phyloP scores from a whole-genome alignment of 2,797 vertebrate genomes.

The Schizothorax lantsangensis region DNA sequence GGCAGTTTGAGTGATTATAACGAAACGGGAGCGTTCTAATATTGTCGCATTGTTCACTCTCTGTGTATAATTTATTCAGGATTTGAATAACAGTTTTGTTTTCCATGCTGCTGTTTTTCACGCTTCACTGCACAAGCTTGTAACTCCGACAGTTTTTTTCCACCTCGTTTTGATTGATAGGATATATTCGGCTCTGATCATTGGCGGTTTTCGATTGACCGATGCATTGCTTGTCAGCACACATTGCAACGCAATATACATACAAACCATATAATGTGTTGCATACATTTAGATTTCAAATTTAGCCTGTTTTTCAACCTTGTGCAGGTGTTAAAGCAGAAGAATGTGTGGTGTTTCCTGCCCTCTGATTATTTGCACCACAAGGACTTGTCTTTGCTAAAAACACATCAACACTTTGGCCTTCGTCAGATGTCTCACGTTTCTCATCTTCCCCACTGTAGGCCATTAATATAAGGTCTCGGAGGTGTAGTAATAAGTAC shows the following conservation, averaged over 20 bases:
- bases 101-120: slow-evolving; percentile 1
- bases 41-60: not conserved
- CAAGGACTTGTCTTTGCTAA: not conserved
- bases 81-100: not conserved
- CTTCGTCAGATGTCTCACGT: slow-evolving; percentile 24
- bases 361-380: slow-evolving; percentile 1
- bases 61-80: slow-evolving; percentile 4
- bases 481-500: slow-evolving; percentile 6
- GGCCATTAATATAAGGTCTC: slow-evolving; percentile 36
- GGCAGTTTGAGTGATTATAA: not conserved
- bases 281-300: slow-evolving; percentile 11
- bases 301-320: slow-evolving; percentile 35
- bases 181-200: not conserved
- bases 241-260: not conserved
- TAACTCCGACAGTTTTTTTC: not conserved
- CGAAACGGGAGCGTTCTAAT: not conserved
- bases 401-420: slow-evolving; percentile 22
- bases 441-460: slow-evolving; percentile 5
- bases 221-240: not conserved
- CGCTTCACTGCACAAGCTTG: not conserved
- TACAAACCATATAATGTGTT: not conserved
- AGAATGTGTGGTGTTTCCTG: slow-evolving; percentile 33
- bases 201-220: not conserved
- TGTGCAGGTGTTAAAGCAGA: slow-evolving; percentile 49
- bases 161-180: not conserved